Base-by-base conservation (phyloP, 2,797 vertebrate species). In the Sarcoramphus papa region DNA sequence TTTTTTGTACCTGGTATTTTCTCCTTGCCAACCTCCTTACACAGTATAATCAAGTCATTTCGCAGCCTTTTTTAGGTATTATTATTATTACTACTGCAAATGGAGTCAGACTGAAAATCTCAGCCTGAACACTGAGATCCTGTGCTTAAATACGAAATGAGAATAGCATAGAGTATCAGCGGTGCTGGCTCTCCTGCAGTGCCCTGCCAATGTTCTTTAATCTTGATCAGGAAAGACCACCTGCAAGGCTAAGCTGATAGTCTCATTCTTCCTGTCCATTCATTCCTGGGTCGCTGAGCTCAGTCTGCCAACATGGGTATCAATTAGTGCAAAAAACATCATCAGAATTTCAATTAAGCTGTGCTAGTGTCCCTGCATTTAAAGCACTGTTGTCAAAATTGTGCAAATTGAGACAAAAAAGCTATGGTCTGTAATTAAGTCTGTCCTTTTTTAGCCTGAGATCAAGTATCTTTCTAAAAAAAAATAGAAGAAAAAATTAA, bases 21-120 rank as follows among this genome's bases (percentile, higher is more conserved):
- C 93, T 97, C 94, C 97, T 97, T 98, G 96, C 97, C 97, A 98
- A 97, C 93, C 94, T 94, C 93, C 97, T 98, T 77, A 83, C 57
- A 80, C 56, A 64, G 76, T 74, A 78, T 83, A 95, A 97, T 96
- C 92, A 96, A 95, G 89, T 83, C 28, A 93, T 95, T 95, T 96
- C 75, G 94, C 78, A 37, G 89, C 62, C 76, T 88, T 92, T 98
- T 98, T 97, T 98, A 96, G 91, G 96, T 97, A 98, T 97, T 98
- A 97, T 98, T 98, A 96, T 79, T 95, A 93, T 68, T 85, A 93
- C 68, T 60, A 53, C 76, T 78, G 84, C 78, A 91, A 95, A 85
- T 93, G 92, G 75, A 95, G 75, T 56, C 88, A 92, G 81, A 80
- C 41, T 69, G 75, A 89, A 91, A 88, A 83, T 88, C 88, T 91